Evolutionary conservation across 2,888 invertebrate species (phyloP).

Genomic region (Linyphia triangularis): DNA sequence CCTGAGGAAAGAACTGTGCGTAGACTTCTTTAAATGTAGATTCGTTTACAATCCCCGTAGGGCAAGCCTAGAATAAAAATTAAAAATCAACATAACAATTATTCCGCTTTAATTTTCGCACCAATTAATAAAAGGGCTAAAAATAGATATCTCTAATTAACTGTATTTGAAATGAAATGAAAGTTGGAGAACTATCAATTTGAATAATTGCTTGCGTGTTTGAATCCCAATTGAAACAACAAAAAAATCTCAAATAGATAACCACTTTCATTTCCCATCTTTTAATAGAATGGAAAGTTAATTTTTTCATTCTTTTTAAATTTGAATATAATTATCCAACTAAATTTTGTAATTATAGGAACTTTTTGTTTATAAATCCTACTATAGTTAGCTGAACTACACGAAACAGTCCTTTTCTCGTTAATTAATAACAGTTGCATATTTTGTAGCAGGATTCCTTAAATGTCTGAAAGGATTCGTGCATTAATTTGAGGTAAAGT

Average conservation of each 20-base stretch:
- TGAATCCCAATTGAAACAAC: not conserved
- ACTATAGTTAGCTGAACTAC: no score
- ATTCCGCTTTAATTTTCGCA: not conserved
- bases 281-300: no score
- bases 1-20: conserved; percentile 98
- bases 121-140: not conserved
- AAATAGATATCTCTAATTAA: conserved; percentile 1
- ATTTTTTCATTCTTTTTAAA: no score
- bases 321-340: no score
- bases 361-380: no score
- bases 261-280: no score
- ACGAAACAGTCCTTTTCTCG: no score
- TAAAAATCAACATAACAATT: not conserved
- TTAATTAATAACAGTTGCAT: no score
- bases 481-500: no score
- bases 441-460: no score
- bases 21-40: conserved; percentile 98
- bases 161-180: not conserved
- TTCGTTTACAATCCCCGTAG: conserved; percentile 91
- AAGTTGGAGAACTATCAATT: not conserved
- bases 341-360: no score
- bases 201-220: not conserved
- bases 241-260: not conserved
- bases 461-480: no score
- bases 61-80: conserved; percentile 73